A percentile compares a stretch with the other conserved stretches of the same genome.
Evolutionary conservation across 2,888 invertebrate species (phyloP).

Genomic region (Rhagonycha fulva): DNA sequence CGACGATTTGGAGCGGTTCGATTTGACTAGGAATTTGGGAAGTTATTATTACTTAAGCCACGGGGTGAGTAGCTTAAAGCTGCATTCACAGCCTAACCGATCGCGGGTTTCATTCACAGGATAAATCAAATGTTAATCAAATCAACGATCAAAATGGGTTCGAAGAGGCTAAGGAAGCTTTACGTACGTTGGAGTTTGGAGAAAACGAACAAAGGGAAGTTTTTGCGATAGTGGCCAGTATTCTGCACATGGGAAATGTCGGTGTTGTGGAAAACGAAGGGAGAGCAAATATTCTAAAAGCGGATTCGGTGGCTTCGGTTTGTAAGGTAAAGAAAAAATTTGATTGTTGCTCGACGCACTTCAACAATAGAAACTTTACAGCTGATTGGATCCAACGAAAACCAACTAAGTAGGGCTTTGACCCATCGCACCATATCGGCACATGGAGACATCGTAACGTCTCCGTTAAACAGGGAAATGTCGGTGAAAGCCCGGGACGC

Average conservation of each 20-base stretch:
- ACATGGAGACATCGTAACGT: constrained; percentile 79
- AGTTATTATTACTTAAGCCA: constrained; percentile 80
- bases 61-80: constrained; percentile 61
- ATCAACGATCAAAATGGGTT: constrained; percentile 73
- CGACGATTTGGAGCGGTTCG: constrained; percentile 65
- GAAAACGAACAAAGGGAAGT: constrained; percentile 74
- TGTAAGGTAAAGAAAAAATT: constrained; percentile 64
- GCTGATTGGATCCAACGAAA: constrained; percentile 74
- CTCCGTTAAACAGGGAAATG: constrained; percentile 79
- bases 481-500: constrained; percentile 89
- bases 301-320: constrained; percentile 67
- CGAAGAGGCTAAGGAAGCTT: constrained; percentile 70
- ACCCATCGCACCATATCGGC: constrained; percentile 88
- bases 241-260: constrained; percentile 87
- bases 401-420: constrained; percentile 71
- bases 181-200: constrained; percentile 78
- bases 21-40: constrained; percentile 69
- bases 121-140: constrained; percentile 53
- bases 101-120: constrained; percentile 44
- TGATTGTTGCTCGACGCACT: not conserved
- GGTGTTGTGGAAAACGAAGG: constrained; percentile 77
- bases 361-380: constrained; percentile 48
- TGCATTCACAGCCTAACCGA: not conserved
- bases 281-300: constrained; percentile 68
- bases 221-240: constrained; percentile 80